Conservation (phyloP, 2,888 invertebrate species). For the Artemia sinica region DNA sequence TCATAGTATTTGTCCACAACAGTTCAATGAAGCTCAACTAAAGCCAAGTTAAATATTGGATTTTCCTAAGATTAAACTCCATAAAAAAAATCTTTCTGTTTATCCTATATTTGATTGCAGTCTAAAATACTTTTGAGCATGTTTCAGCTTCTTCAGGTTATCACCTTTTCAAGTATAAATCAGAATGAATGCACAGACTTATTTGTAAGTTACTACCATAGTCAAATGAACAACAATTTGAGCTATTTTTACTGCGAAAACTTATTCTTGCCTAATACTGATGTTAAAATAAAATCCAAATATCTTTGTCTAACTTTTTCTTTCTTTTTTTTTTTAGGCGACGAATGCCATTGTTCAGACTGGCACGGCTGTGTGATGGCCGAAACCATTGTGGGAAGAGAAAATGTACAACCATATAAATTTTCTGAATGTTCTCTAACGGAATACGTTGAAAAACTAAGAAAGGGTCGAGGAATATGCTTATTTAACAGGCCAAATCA, state of each 20-base stretch:
- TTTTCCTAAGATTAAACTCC: too few species aligned
- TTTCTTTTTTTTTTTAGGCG: slow-evolving; percentile 35
- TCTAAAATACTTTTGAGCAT: too few species aligned
- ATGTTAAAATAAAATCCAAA: neutral
- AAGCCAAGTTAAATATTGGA: too few species aligned
- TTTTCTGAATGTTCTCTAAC: slow-evolving; percentile 88
- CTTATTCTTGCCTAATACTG: neutral
- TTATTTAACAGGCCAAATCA: slow-evolving; percentile 75
- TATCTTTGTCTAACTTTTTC: slow-evolving; percentile 19
- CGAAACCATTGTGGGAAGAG: slow-evolving; percentile 71
- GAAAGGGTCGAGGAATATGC: slow-evolving; percentile 73
- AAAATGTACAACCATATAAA: slow-evolving; percentile 86
- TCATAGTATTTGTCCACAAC: too few species aligned
- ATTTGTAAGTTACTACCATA: too few species aligned
- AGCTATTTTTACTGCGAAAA: neutral
- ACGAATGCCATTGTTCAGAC: slow-evolving; percentile 72
- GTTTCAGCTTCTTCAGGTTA: too few species aligned
- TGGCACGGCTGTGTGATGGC: slow-evolving; percentile 96
- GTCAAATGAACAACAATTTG: too few species aligned
- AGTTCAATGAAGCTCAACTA: too few species aligned
- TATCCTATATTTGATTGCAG: too few species aligned
- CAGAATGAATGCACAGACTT: too few species aligned
- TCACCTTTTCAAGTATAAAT: too few species aligned
- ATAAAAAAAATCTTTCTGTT: too few species aligned
- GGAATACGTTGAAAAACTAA: slow-evolving; percentile 71